phyloP scores from a whole-genome alignment of 2,113 vertebrate genomes.

The Stercorarius parasiticus region DNA sequence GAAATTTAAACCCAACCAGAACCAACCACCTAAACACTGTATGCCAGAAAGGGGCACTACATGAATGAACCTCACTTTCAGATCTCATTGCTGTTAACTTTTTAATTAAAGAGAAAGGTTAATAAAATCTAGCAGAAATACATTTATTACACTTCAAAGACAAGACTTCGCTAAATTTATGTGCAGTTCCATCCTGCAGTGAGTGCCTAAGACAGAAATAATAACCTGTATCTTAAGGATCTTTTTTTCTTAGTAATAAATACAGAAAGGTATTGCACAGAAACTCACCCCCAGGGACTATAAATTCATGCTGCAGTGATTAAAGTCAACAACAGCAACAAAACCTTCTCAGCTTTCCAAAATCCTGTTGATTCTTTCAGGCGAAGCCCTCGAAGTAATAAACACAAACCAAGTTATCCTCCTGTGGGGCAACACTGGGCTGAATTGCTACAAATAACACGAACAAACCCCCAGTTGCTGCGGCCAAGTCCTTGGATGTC shows the following conservation, averaged over 20 bases:
- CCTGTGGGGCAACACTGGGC: background rate
- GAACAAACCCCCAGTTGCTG: background rate
- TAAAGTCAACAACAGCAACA: conserved; percentile 8
- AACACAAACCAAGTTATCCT: background rate
- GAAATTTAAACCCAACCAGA: background rate
- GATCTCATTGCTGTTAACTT: background rate
- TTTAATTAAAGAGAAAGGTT: conserved; percentile 15
- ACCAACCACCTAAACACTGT: background rate
- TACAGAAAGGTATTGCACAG: background rate
- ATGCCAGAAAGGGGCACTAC: background rate
- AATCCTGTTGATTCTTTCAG: background rate
- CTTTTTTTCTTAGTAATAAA: background rate
- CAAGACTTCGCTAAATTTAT: background rate
- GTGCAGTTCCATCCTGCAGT: background rate
- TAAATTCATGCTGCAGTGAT: background rate
- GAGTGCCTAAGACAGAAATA: background rate
- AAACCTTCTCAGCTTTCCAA: background rate
- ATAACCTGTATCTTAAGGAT: conserved; percentile 11
- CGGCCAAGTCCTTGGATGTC: background rate
- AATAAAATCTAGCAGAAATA: conserved; percentile 5
- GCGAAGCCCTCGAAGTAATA: background rate
- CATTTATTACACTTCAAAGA: background rate
- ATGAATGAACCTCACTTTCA: background rate
- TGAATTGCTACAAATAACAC: background rate
- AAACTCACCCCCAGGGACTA: background rate